Conservation (phyloP, 2,888 invertebrate genomes). For the Apotomis turbidana region DNA sequence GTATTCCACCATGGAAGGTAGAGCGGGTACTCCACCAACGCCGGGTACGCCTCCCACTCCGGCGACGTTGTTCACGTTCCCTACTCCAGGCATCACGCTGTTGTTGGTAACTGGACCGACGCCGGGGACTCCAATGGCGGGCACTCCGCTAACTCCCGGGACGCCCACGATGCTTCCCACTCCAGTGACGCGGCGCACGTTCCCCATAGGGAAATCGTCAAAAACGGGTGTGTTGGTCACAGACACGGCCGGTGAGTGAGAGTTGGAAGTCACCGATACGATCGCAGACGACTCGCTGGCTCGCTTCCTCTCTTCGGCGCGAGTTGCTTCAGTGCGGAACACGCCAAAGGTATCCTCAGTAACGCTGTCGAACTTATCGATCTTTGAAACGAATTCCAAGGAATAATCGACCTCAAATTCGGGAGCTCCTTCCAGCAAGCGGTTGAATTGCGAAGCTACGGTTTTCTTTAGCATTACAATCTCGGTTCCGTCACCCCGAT, state of each 20-base stretch:
- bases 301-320: conserved; percentile 81
- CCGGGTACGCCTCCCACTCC: conserved; percentile 62
- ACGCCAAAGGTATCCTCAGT: conserved; percentile 89
- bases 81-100: conserved; percentile 66
- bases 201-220: conserved; percentile 86
- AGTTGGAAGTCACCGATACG: conserved; percentile 71
- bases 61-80: conserved; percentile 65
- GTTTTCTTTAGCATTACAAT: conserved; percentile 92
- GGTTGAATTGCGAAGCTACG: conserved; percentile 89
- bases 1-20: conserved; percentile 92
- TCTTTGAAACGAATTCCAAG: conserved; percentile 92
- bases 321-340: conserved; percentile 87
- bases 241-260: conserved; percentile 78
- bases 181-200: conserved; percentile 77
- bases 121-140: conserved; percentile 54
- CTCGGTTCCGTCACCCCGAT: conserved; percentile 93
- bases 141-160: conserved; percentile 54
- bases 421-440: conserved; percentile 91
- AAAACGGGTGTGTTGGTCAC: conserved; percentile 89
- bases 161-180: conserved; percentile 66
- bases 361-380: conserved; percentile 89
- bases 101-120: conserved; percentile 61
- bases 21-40: conserved; percentile 60
- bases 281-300: conserved; percentile 76
- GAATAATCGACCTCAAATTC: conserved; percentile 91